Conservation (phyloP, 2,888 invertebrate genomes). For the Lucinisca nassula region DNA sequence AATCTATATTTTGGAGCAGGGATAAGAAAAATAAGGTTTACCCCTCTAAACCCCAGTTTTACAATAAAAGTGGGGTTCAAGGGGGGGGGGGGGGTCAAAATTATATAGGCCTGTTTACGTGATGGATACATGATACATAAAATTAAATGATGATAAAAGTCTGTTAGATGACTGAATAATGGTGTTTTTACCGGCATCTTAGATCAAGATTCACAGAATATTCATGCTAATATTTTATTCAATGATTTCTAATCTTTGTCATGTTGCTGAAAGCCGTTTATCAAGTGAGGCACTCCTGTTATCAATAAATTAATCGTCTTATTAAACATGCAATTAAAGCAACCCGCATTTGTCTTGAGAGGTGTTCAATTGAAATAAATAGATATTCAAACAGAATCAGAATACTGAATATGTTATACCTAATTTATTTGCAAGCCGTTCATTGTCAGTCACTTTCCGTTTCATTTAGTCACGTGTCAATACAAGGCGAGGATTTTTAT, state of each 20-base stretch:
- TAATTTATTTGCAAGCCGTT: constrained; percentile 1
- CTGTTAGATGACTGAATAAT: too few relatives aligned
- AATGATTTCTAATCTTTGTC: neutral
- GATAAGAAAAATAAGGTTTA: too few relatives aligned
- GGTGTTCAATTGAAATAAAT: constrained; percentile 6
- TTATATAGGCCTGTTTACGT: too few relatives aligned
- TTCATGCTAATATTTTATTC: neutral
- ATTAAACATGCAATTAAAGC: constrained; percentile 13
- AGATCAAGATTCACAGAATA: neutral
- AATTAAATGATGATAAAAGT: too few relatives aligned
- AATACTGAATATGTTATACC: constrained; percentile 1
- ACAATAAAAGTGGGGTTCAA: too few relatives aligned
- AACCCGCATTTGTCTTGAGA: neutral
- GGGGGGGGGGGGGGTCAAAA: too few relatives aligned
- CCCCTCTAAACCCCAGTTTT: too few relatives aligned
- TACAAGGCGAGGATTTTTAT: neutral
- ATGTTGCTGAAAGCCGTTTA: neutral
- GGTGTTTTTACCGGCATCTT: neutral
- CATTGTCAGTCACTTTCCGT: neutral
- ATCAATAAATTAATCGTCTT: constrained; percentile 7
- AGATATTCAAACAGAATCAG: neutral
- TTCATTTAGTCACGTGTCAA: neutral
- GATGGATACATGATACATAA: too few relatives aligned
- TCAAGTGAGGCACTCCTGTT: neutral
- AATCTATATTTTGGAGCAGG: too few relatives aligned